A percentile compares a stretch with the other conserved stretches of the same genome.
These are phyloP conservation scores for Simalia tracyae DNA, from an alignment of 2,797 vertebrate species.

Conservation along the genomic window DNA sequence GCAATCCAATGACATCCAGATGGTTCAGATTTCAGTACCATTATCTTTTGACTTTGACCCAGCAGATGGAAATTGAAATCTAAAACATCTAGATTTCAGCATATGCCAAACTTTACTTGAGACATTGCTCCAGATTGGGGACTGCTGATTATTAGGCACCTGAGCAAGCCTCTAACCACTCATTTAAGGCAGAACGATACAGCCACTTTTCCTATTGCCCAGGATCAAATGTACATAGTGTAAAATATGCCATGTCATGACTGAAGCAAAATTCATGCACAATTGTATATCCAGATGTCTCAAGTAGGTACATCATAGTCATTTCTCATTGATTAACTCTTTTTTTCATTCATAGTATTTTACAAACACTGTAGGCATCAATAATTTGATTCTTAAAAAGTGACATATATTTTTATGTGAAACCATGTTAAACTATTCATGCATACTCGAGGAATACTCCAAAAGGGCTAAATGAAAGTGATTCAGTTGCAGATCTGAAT, in stretches of 20 bases:
- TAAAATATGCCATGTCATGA: background rate
- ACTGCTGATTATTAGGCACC: background rate
- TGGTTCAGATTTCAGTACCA: background rate
- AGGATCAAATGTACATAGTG: background rate
- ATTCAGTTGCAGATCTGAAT: background rate
- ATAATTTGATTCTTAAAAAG: background rate
- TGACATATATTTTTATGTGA: background rate
- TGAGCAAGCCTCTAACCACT: background rate
- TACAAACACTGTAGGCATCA: background rate
- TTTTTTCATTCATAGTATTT: background rate
- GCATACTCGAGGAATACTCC: background rate
- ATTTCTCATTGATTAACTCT: background rate
- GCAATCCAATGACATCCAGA: background rate
- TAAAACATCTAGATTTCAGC: background rate
- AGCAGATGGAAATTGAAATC: background rate
- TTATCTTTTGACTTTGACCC: background rate
- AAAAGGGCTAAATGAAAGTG: background rate
- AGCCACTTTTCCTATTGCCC: background rate
- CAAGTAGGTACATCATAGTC: background rate
- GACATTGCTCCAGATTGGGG: background rate
- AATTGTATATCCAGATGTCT: background rate
- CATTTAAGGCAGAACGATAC: background rate
- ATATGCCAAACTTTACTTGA: background rate
- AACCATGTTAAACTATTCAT: background rate
- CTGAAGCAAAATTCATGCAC: no score